A percentile compares a stretch with the other conserved stretches of the same genome.
These are phyloP conservation scores for Clarias fuscus DNA, from an alignment of 2,797 vertebrate genomes.

Conservation along the genomic window DNA sequence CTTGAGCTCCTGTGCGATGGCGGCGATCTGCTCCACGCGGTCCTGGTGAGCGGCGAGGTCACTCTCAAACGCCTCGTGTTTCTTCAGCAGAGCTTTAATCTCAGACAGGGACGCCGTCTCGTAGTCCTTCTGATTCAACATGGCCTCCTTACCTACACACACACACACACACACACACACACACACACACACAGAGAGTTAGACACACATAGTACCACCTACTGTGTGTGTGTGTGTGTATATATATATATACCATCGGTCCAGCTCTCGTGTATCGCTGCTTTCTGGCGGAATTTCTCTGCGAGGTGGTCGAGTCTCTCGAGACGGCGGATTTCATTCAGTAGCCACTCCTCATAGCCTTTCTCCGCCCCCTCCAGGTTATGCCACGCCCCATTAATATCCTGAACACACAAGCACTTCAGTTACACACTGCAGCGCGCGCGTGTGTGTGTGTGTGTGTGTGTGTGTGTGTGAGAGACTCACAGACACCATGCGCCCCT, in stretches of 20 bases:
- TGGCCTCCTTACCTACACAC: conserved; percentile 84
- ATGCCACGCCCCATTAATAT: conserved; percentile 89
- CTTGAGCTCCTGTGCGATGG: conserved; percentile 96
- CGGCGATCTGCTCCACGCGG: conserved; percentile 93
- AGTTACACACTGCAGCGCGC: background rate
- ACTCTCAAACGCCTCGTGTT: conserved; percentile 95
- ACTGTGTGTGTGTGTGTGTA: background rate
- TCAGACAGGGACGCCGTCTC: conserved; percentile 87
- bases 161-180: conserved; percentile 14
- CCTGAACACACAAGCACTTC: conserved; percentile 65
- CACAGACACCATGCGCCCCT: conserved; percentile 90
- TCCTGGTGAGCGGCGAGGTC: conserved; percentile 95
- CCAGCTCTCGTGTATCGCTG: conserved; percentile 91
- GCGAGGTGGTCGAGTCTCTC: conserved; percentile 92
- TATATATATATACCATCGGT: too few species aligned
- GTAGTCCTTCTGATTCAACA: conserved; percentile 89
- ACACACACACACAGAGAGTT: conserved; percentile 20
- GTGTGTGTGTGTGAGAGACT: conserved; percentile 58
- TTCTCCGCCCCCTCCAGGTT: conserved; percentile 91
- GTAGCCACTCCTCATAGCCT: conserved; percentile 92
- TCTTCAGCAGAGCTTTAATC: conserved; percentile 89
- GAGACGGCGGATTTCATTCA: conserved; percentile 89
- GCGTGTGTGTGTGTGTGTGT: background rate
- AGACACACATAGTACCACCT: too few species aligned
- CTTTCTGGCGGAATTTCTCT: conserved; percentile 94